These are phyloP conservation scores for Pediacus dermestoides DNA, from an alignment of 2,888 invertebrate genomes.

Conservation along the genomic window DNA sequence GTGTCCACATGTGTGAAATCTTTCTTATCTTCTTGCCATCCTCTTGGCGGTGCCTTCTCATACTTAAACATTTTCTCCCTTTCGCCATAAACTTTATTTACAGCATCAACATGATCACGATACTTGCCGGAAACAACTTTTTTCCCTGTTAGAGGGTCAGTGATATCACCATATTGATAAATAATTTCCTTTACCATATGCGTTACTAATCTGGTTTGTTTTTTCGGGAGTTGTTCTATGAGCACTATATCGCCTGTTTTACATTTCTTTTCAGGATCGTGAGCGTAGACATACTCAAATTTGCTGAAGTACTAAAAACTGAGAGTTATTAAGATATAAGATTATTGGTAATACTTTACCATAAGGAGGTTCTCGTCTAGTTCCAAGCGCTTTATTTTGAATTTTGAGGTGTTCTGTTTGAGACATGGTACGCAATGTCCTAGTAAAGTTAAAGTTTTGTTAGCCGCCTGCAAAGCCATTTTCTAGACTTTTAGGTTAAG, in stretches of 20 bases:
- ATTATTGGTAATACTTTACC: slow-evolving; percentile 55
- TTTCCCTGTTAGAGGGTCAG: slow-evolving; percentile 81
- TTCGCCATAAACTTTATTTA: slow-evolving; percentile 67
- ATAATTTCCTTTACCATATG: slow-evolving; percentile 77
- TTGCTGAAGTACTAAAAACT: slow-evolving; percentile 72
- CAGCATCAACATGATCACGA: slow-evolving; percentile 69
- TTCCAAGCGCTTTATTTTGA: slow-evolving; percentile 70
- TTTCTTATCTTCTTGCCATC: slow-evolving; percentile 76
- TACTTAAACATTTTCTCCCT: slow-evolving; percentile 68
- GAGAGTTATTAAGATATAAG: slow-evolving; percentile 3
- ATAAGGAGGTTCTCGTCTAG: slow-evolving; percentile 73
- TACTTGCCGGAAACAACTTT: slow-evolving; percentile 70
- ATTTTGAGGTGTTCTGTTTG: slow-evolving; percentile 75
- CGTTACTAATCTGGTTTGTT: slow-evolving; percentile 71
- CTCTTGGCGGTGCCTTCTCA: slow-evolving; percentile 71
- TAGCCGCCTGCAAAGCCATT: slow-evolving; percentile 48
- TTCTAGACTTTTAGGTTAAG: too few relatives aligned
- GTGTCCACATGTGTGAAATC: slow-evolving; percentile 77
- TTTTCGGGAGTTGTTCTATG: slow-evolving; percentile 68
- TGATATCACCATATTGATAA: slow-evolving; percentile 77
- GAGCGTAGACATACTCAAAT: slow-evolving; percentile 68
- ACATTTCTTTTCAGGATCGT: slow-evolving; percentile 73
- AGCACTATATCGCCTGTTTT: slow-evolving; percentile 82
- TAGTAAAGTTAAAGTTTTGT: slow-evolving; percentile 58
- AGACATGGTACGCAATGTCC: slow-evolving; percentile 77